Base-by-base conservation (phyloP, 2,797 vertebrate genomes). In the Etheostoma perlongum region DNA sequence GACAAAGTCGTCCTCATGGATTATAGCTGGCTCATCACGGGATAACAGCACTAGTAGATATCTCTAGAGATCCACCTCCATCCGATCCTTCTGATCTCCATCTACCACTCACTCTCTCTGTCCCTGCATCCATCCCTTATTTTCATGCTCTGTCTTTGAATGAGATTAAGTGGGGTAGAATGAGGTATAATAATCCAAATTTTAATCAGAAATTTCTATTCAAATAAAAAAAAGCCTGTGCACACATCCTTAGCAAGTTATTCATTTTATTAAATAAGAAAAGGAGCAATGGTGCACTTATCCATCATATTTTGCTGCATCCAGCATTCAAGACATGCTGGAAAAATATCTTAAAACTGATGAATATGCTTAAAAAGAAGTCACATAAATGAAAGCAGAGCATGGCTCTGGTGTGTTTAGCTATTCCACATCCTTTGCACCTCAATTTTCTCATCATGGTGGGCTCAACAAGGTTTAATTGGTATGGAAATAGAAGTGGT, bases 381-480 rank as follows among this genome's bases (percentile, higher is more conserved):
- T 48, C 63, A 44, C 16, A 47, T 76, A 11, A 76, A 84, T 74
- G 57, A 53, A 64, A 80, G 48, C 16, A 2, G 67, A 74, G 78
- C 64, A 30, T 10, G 64, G 59, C 76, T 81, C 79, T 80, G 66
- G 85, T 81, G 74, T 83, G 76, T 79, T 81, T 63, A 81, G 73
- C 68, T 60, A 78, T 85, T 89, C 84, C 79, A 75, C 81, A 72
- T 85, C 70, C 61, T 90, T 93, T 91, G 83, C 92, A 92, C 91
- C 92, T 93, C 77, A 30, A 25, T 74, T 85, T 91, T 87, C 81
- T 88, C 89, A 86, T 91, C 78, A 81, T 25, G 60, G 68, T 76
- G 68, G 88, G 85, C 90, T 86, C 87, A 90, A 89, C 89, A 90
- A 78, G 92, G 83, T 93, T 93, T 94, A 94, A 94, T 93, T 93